A percentile compares a stretch with the other conserved stretches of the same genome.
Conservation (phyloP, 2,797 vertebrate genomes). For the Paramormyrops hopkinsi region DNA sequence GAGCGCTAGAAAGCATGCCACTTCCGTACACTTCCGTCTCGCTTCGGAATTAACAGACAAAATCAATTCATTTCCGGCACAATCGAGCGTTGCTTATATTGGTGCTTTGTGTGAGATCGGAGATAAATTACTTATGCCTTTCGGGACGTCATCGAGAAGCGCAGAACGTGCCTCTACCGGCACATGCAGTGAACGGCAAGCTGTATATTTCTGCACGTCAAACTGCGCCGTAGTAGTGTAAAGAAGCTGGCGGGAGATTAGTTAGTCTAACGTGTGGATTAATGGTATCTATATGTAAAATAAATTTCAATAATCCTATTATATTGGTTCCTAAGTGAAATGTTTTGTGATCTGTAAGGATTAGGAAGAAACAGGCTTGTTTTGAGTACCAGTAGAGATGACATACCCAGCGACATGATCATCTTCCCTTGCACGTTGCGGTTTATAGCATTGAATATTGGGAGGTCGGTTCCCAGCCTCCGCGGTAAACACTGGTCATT, state of each 20-base stretch:
- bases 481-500: neutral
- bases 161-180: constrained; percentile 5
- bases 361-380: neutral
- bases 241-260: neutral
- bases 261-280: neutral
- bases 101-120: neutral
- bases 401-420: neutral
- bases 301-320: neutral
- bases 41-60: constrained; percentile 28
- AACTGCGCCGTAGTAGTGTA: neutral
- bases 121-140: constrained; percentile 52
- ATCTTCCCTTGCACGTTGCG: neutral
- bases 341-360: neutral
- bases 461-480: neutral
- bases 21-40: constrained; percentile 63
- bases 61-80: constrained; percentile 36
- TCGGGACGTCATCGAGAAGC: constrained; percentile 41
- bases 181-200: neutral
- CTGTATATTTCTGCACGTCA: neutral
- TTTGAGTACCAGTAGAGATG: neutral
- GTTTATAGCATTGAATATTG: neutral
- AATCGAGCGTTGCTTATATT: constrained; percentile 9
- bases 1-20: constrained; percentile 44
- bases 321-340: neutral
- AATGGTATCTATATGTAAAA: neutral